phyloP scores from a whole-genome alignment of 1,140 invertebrate species.

The Heliconius hewitsoni region DNA sequence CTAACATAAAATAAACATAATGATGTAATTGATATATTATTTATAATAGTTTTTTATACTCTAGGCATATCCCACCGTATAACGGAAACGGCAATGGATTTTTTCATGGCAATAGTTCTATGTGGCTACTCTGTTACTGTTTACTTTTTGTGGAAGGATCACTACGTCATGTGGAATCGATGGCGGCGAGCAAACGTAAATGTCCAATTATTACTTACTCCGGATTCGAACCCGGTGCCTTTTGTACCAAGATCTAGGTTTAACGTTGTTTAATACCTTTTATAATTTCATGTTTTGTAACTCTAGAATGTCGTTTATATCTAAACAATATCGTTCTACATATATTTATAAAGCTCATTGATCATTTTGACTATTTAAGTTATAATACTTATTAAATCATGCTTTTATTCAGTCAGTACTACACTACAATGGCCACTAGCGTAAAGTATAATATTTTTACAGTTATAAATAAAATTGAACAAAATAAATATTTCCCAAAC shows the following conservation, averaged over 20 bases:
- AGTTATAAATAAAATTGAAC: not conserved
- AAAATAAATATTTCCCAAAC: not conserved
- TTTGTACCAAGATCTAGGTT: constrained; percentile 71
- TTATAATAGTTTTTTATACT: constrained; percentile 19
- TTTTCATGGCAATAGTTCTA: constrained; percentile 76
- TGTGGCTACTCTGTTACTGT: constrained; percentile 75
- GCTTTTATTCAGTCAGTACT: not conserved
- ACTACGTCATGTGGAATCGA: constrained; percentile 77
- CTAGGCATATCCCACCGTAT: constrained; percentile 72
- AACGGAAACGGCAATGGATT: constrained; percentile 75
- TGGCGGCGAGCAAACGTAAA: constrained; percentile 77
- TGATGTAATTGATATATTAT: too few relatives aligned
- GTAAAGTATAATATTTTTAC: too few relatives aligned
- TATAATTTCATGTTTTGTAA: constrained; percentile 12
- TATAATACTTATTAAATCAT: not conserved
- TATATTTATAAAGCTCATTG: not conserved
- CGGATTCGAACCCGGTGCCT: constrained; percentile 68
- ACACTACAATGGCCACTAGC: not conserved
- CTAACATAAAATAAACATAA: too few relatives aligned
- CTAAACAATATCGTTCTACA: not conserved
- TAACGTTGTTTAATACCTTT: constrained; percentile 58
- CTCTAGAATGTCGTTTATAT: not conserved
- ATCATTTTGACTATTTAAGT: not conserved
- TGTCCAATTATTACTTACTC: constrained; percentile 65
- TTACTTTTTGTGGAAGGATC: constrained; percentile 78